Conservation (phyloP, 2,113 vertebrate species). For the Myotis davidii region DNA sequence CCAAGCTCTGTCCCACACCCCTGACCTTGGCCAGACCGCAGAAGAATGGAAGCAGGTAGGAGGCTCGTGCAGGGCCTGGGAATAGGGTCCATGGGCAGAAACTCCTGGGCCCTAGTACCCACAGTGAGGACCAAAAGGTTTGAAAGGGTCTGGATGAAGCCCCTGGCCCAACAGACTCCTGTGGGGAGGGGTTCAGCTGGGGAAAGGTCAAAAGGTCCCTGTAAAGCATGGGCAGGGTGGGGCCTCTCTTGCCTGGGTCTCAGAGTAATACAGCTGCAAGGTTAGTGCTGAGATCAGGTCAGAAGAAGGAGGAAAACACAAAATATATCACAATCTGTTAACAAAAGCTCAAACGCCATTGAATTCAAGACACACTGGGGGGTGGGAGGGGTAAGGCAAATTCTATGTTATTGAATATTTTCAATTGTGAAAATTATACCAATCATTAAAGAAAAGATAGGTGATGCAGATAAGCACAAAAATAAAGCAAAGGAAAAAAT, state of each 20-base stretch:
- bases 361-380: not conserved
- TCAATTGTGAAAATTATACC: conserved; percentile 14
- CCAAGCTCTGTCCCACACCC: not conserved
- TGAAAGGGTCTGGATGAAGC: not conserved
- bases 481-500: not conserved
- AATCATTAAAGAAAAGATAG: not conserved
- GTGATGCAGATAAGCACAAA: not conserved
- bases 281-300: not conserved
- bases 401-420: not conserved
- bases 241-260: not conserved
- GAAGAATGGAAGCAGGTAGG: not conserved
- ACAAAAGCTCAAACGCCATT: not conserved
- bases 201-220: not conserved
- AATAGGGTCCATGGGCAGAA: not conserved
- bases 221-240: not conserved
- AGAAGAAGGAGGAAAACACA: not conserved
- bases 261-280: not conserved
- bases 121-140: not conserved
- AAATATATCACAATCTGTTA: not conserved
- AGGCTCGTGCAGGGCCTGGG: not conserved
- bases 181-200: not conserved
- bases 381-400: not conserved
- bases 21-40: not conserved
- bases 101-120: not conserved
- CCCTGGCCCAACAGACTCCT: not conserved